Base-by-base conservation (phyloP, 1,140 invertebrate genomes). In the Philotrypesis tridentata region DNA sequence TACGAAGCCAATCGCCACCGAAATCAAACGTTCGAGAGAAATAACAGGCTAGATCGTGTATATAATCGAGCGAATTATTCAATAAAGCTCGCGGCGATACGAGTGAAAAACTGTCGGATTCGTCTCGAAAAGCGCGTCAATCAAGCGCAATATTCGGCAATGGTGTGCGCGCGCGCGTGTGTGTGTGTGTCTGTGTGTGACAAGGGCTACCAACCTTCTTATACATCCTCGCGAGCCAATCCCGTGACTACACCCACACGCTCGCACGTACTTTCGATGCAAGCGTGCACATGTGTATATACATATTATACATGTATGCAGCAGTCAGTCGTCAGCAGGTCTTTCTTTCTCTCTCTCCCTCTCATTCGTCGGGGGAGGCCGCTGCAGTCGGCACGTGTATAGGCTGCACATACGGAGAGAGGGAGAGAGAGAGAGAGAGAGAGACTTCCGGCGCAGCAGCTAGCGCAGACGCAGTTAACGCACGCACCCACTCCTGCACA, bases 401-500 rank as follows among this genome's bases (percentile, higher is more conserved):
- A 37, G 4, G 9, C 33, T 37, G n/a, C 33, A 37, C 33, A 37
- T 9, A n/a, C n/a, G n/a, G n/a, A n/a, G n/a, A n/a, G n/a, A n/a
- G n/a, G n/a, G n/a, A n/a, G n/a, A n/a, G n/a, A n/a, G n/a, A n/a
- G n/a, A n/a, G n/a, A n/a, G n/a, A n/a, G n/a, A 37, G 33, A 37
- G 33, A 37, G 33, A 21, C 65, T 60, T 37, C 31, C 48, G 43
- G 21, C 67, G 61, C 79, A 74, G 71, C 70, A 61, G 68, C 27
- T 40, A 65, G 74, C 79, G 72, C 71, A 74, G 79, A 83, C 86
- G 82, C 86, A 84, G 74, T 86, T 85, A 83, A 85, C 9, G 70
- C 67, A 29, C 37, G 31, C 55, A 81, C 78, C 31, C 70, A 83
- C 77, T 40, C 72, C 82, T 25, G 37, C 68, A 37, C 33, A 37